phyloP scores from a whole-genome alignment of 2,113 vertebrate species.

The Saimiri boliviensis region DNA sequence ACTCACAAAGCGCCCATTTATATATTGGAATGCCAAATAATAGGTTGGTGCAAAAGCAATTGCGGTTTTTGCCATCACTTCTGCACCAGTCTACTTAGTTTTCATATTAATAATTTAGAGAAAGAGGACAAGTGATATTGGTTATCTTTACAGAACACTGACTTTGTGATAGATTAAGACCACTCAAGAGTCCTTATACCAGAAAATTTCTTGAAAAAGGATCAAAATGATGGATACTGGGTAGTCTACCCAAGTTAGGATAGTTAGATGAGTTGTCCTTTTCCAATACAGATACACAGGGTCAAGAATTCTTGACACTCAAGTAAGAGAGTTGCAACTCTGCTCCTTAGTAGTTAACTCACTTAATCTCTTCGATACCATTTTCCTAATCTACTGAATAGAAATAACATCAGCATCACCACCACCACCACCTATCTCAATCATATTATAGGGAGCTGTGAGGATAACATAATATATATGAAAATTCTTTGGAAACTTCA shows the following conservation, averaged over 20 bases:
- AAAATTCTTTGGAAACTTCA: neutral
- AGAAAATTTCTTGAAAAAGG: neutral
- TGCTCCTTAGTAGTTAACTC: neutral
- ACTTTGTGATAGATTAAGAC: neutral
- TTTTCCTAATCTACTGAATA: conserved; percentile 8
- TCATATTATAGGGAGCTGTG: neutral
- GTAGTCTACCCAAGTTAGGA: neutral
- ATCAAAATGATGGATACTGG: neutral
- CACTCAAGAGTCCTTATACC: neutral
- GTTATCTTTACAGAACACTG: neutral
- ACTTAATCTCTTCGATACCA: conserved; percentile 3
- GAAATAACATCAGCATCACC: neutral
- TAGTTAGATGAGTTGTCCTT: neutral
- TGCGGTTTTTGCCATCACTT: too few species aligned
- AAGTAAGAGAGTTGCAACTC: neutral
- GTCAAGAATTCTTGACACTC: conserved; percentile 11
- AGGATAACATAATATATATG: neutral
- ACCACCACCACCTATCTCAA: neutral
- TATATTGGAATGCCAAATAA: neutral
- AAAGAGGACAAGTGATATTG: neutral
- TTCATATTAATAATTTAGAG: neutral
- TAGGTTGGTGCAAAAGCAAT: too few species aligned
- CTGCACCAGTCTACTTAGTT: neutral
- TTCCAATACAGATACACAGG: neutral
- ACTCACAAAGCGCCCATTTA: neutral